A percentile compares a stretch with the other conserved stretches of the same genome.
Evolutionary conservation across 2,797 vertebrate species (phyloP).

Genomic region (Sebastes cheni): DNA sequence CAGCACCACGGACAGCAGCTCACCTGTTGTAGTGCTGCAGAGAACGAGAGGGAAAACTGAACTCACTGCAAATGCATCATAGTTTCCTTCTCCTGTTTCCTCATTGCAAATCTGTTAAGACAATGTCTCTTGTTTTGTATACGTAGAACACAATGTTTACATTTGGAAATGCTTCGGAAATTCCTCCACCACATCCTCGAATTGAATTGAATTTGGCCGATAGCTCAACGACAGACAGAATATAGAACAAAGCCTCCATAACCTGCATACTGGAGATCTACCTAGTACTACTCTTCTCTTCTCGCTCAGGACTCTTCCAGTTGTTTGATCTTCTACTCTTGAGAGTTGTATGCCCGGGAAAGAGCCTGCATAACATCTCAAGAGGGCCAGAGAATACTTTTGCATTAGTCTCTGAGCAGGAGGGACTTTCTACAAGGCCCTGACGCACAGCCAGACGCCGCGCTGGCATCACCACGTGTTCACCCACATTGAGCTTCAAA

Average conservation of each 20-base stretch:
- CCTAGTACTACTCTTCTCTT: background rate
- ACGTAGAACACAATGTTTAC: background rate
- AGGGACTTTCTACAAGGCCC: background rate
- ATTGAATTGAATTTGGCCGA: too few relatives aligned
- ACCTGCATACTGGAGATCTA: background rate
- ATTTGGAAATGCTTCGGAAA: background rate
- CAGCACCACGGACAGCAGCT: slow-evolving; percentile 51
- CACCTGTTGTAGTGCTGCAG: background rate
- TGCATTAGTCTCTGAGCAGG: background rate
- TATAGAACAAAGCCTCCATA: background rate
- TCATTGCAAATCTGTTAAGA: background rate
- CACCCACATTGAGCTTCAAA: background rate
- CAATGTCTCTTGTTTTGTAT: background rate
- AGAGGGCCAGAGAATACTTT: background rate
- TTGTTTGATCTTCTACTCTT: slow-evolving; percentile 9
- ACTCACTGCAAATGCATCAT: background rate
- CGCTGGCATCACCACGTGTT: background rate
- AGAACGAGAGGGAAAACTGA: background rate
- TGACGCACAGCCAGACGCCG: background rate
- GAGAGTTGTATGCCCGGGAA: background rate
- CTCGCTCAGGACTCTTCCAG: background rate
- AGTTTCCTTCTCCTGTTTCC: background rate
- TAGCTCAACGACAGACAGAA: background rate
- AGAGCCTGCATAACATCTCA: background rate
- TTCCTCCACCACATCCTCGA: background rate